Conservation (phyloP, 2,113 vertebrate genomes). For the Laterallus jamaicensis region DNA sequence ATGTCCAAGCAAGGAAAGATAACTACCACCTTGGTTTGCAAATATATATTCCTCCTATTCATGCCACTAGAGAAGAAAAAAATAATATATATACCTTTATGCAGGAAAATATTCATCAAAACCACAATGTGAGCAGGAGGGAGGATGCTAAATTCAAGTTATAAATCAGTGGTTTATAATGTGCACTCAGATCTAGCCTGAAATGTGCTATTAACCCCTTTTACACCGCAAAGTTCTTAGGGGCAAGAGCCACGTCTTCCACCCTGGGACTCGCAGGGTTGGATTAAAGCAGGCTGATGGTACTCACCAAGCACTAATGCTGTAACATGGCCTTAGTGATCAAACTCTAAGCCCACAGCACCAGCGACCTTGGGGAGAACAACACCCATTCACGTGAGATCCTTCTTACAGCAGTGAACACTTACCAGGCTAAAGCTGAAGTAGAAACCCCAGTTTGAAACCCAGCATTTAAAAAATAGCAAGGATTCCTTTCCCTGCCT, state of each 20-base stretch:
- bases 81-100: neutral
- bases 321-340: neutral
- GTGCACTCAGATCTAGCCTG: neutral
- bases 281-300: neutral
- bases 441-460: neutral
- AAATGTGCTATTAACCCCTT: neutral
- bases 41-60: neutral
- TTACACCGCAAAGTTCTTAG: neutral
- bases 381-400: neutral
- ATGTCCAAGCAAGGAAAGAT: neutral
- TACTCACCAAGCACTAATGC: fast-evolving
- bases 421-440: neutral
- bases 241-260: neutral
- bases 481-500: neutral
- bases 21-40: neutral
- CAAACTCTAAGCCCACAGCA: neutral
- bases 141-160: neutral
- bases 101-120: neutral
- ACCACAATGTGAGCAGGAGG: neutral
- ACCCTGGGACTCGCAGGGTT: neutral
- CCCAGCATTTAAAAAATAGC: fast-evolving
- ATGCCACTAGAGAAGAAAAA: fast-evolving
- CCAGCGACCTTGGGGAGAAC: neutral
- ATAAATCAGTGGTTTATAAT: neutral
- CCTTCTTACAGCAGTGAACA: neutral